Evolutionary conservation across 2,888 invertebrate species (phyloP).

Genomic region (Drymonia ruficornis): DNA sequence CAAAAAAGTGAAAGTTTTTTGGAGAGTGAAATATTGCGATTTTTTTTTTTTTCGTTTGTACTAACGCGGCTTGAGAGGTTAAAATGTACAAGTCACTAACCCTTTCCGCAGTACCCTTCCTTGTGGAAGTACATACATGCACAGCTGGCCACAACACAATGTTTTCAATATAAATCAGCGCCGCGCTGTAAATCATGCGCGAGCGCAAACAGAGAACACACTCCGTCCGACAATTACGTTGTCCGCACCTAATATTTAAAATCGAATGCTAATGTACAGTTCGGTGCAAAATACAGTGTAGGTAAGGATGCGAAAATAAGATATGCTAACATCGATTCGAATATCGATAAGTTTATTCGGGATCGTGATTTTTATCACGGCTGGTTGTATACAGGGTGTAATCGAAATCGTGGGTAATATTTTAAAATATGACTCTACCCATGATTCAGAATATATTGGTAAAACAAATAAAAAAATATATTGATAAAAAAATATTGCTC

Average conservation of each 20-base stretch:
- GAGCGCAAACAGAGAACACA: conserved; percentile 28
- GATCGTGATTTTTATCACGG: no score
- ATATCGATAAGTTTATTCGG: background rate
- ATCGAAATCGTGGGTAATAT: no score
- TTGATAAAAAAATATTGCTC: no score
- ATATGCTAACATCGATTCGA: background rate
- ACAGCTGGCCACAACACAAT: conserved; percentile 10
- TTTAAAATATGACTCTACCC: no score
- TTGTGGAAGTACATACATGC: background rate
- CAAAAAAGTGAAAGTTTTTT: no score
- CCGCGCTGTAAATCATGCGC: conserved; percentile 30
- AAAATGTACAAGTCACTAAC: background rate
- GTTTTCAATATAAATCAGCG: conserved; percentile 37
- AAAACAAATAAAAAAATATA: no score
- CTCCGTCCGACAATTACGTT: conserved; percentile 39
- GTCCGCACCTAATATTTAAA: conserved; percentile 48
- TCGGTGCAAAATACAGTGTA: conserved; percentile 21
- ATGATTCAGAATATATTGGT: no score
- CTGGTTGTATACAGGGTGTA: no score
- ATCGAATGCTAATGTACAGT: conserved; percentile 30
- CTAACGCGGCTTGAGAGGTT: no score
- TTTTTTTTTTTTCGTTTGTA: no score
- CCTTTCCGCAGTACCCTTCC: background rate
- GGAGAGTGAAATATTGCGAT: no score
- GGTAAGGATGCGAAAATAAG: conserved; percentile 14